These are phyloP conservation scores for Rhea pennata DNA, from an alignment of 2,113 vertebrate species.

Conservation along the genomic window DNA sequence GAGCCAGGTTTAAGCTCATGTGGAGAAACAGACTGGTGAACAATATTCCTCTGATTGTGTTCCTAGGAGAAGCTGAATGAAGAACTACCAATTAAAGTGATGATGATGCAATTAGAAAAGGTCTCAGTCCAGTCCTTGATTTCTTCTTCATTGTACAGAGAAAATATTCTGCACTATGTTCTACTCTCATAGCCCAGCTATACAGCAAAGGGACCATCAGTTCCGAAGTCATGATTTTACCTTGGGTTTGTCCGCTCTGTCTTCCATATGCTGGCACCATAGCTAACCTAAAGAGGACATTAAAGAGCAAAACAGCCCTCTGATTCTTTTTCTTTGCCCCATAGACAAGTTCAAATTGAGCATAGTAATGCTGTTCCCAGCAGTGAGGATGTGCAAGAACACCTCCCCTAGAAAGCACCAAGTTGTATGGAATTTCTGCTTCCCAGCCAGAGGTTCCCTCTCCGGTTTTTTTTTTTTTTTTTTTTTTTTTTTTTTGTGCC, in stretches of 20 bases:
- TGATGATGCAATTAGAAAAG: background rate
- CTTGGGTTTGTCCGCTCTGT: background rate
- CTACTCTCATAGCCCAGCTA: background rate
- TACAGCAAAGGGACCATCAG: rapidly evolving
- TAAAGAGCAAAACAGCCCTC: background rate
- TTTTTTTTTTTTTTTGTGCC: background rate
- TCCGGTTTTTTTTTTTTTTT: no score
- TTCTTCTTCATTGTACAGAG: background rate
- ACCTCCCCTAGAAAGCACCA: background rate
- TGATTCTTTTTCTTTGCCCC: background rate
- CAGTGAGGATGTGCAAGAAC: background rate
- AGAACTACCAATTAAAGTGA: background rate
- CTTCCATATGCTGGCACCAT: background rate
- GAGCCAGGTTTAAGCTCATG: background rate
- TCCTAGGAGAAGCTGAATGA: background rate
- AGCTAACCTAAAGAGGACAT: background rate
- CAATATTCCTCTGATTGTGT: background rate
- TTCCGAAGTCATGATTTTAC: background rate
- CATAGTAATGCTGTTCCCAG: background rate
- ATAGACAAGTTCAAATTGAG: background rate
- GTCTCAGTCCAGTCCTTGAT: background rate
- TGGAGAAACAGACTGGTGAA: background rate
- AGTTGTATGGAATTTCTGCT: conserved; percentile 19
- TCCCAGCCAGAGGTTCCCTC: conserved; percentile 44
- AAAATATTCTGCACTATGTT: background rate